Percentiles rank a stretch among this genome's conserved stretches.
Evolutionary conservation across 2,797 vertebrate genomes (phyloP).

Genomic region (Pipistrellus pygmaeus): DNA sequence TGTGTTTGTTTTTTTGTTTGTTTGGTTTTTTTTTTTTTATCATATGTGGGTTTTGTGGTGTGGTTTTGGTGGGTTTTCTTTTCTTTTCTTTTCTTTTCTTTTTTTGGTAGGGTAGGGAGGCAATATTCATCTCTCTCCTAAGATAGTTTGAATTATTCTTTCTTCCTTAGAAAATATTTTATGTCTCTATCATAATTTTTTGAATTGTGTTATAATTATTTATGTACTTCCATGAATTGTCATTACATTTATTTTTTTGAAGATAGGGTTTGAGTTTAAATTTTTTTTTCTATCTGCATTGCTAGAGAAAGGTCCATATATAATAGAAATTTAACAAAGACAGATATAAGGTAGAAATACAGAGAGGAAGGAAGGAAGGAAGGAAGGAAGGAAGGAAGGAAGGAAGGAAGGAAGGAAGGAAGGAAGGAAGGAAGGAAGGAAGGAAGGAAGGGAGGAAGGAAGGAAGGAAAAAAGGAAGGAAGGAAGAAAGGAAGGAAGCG

Average conservation of each 20-base stretch:
- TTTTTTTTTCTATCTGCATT: neutral
- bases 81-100: neutral
- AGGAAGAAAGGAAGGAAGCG: neutral
- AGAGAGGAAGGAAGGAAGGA: neutral
- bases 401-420: neutral
- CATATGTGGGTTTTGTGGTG: neutral
- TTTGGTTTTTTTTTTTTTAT: no score
- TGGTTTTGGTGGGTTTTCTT: no score
- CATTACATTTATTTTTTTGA: neutral
- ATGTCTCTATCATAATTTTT: neutral
- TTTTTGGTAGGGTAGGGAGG: neutral
- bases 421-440: no score
- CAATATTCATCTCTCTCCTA: neutral
- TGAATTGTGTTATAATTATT: neutral
- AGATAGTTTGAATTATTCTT: neutral
- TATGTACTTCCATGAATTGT: neutral
- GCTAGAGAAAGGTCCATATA: neutral
- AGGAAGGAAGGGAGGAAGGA: neutral
- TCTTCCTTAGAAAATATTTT: constrained; percentile 25
- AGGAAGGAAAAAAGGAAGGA: neutral
- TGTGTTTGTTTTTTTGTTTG: neutral
- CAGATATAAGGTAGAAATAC: neutral
- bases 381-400: neutral
- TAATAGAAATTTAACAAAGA: neutral
- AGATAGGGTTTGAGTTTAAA: neutral